These are phyloP conservation scores for Cyanoramphus novaezelandiae DNA, from an alignment of 2,113 vertebrate species.

Conservation along the genomic window DNA sequence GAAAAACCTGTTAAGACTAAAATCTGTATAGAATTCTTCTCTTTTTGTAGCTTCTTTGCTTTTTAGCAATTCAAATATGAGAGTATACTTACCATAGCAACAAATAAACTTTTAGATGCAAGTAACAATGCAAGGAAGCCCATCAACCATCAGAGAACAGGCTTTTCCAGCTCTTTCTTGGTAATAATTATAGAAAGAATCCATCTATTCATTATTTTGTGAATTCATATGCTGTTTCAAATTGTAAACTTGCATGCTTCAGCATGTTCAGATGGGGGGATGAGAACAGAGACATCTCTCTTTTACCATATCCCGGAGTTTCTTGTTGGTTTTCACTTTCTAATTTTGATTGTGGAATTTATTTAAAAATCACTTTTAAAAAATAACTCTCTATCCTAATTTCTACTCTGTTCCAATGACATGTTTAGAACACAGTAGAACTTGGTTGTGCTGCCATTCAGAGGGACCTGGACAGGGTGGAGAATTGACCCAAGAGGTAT, in stretches of 20 bases:
- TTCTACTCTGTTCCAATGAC: background rate
- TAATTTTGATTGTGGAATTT: background rate
- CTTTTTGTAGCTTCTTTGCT: background rate
- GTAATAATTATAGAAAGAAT: background rate
- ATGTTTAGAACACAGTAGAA: background rate
- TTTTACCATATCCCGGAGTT: background rate
- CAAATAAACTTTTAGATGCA: background rate
- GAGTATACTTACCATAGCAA: background rate
- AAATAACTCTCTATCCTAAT: background rate
- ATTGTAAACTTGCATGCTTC: background rate
- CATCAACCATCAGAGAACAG: background rate
- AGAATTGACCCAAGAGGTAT: background rate
- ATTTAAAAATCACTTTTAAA: background rate
- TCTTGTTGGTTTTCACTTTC: background rate
- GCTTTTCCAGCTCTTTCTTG: background rate
- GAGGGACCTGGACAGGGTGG: background rate
- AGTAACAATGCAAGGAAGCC: background rate
- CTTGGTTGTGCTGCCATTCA: background rate
- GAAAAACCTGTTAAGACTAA: background rate
- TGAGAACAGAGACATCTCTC: background rate
- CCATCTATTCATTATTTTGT: background rate
- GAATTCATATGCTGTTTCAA: background rate
- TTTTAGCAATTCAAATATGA: background rate
- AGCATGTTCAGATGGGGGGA: background rate
- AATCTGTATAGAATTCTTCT: background rate